phyloP scores from a whole-genome alignment of 2,888 invertebrate species.

The Drosophila niveifrons region DNA sequence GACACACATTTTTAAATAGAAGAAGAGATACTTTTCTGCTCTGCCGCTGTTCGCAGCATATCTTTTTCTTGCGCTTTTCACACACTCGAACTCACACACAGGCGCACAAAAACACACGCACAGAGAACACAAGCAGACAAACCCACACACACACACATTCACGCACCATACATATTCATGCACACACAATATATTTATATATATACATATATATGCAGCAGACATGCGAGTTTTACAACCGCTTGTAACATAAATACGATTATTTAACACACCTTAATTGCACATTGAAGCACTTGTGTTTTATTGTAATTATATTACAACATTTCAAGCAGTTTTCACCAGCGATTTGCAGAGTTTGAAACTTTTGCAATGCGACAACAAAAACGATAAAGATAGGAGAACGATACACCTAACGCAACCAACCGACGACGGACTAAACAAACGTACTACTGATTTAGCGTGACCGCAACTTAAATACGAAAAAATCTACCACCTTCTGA shows the following conservation, averaged over 20 bases:
- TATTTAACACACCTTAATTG: slow-evolving; percentile 70
- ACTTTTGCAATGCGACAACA: slow-evolving; percentile 55
- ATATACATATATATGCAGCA: slow-evolving; percentile 24
- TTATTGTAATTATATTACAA: slow-evolving; percentile 66
- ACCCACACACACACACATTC: slow-evolving; percentile 48
- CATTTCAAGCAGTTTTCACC: slow-evolving; percentile 63
- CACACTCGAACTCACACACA: slow-evolving; percentile 44
- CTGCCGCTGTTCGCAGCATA: slow-evolving; percentile 64
- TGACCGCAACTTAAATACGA: slow-evolving; percentile 22
- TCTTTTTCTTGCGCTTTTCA: slow-evolving; percentile 70
- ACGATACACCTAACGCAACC: slow-evolving; percentile 31
- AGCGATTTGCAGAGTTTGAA: slow-evolving; percentile 54
- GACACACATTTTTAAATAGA: slow-evolving; percentile 80
- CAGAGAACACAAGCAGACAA: slow-evolving; percentile 29
- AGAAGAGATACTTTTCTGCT: slow-evolving; percentile 75
- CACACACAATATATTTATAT: slow-evolving; percentile 12
- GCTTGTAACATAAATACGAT: slow-evolving; percentile 30
- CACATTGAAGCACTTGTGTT: slow-evolving; percentile 62
- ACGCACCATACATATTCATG: slow-evolving; percentile 22
- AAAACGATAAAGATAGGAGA: slow-evolving; percentile 35
- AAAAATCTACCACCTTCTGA: not conserved
- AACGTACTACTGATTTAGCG: slow-evolving; percentile 46
- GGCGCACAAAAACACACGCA: slow-evolving; percentile 38
- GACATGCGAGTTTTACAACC: slow-evolving; percentile 50
- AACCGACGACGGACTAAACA: slow-evolving; percentile 57